A percentile compares a stretch with the other conserved stretches of the same genome.
These are phyloP conservation scores for Diachrysia chrysitis DNA, from an alignment of 2,888 invertebrate species.

Conservation along the genomic window DNA sequence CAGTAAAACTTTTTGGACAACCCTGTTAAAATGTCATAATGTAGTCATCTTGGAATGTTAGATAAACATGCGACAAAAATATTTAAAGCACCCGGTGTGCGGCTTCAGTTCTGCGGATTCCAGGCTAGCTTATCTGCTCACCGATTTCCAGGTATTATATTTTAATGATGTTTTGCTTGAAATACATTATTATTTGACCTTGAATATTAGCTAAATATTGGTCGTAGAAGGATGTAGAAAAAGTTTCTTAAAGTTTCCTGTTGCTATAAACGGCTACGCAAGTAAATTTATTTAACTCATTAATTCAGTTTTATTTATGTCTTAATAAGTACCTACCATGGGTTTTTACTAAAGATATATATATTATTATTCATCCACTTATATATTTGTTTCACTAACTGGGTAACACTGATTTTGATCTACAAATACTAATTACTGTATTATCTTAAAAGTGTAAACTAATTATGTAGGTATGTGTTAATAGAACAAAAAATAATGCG, in stretches of 20 bases:
- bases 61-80: slow-evolving; percentile 45
- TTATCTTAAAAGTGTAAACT: slow-evolving; percentile 27
- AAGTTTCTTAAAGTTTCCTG: background rate
- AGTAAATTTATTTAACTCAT: background rate
- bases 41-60: slow-evolving; percentile 40
- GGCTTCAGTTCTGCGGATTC: slow-evolving; percentile 26
- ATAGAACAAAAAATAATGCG: slow-evolving; percentile 25
- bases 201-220: background rate
- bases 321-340: slow-evolving; percentile 1
- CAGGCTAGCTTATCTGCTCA: slow-evolving; percentile 27
- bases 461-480: slow-evolving; percentile 21
- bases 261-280: background rate
- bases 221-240: background rate
- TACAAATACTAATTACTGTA: slow-evolving; percentile 24
- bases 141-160: slow-evolving; percentile 1
- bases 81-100: slow-evolving; percentile 35
- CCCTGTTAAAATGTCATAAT: slow-evolving; percentile 38
- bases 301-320: slow-evolving; percentile 1
- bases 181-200: background rate
- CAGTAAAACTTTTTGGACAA: slow-evolving; percentile 4
- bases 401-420: slow-evolving; percentile 14
- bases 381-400: slow-evolving; percentile 14
- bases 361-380: background rate
- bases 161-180: background rate
- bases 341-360: background rate